Evolutionary conservation across 2,888 invertebrate species (phyloP).

Genomic region (Strigamia crassipes): DNA sequence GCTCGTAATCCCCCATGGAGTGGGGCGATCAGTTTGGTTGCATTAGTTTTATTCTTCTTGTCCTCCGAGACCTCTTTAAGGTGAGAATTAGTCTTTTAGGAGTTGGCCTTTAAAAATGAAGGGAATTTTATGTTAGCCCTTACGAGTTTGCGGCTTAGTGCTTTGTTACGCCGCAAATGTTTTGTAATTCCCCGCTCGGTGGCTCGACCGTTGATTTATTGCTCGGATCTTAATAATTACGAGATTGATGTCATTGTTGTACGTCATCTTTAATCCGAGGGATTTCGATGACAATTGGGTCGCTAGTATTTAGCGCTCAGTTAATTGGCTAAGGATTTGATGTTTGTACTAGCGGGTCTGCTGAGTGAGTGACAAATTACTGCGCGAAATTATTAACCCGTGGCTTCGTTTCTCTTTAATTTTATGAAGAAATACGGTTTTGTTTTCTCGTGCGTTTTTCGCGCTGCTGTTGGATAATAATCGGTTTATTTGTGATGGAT

Average conservation of each 20-base stretch:
- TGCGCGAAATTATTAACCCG: background rate
- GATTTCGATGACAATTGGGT: conserved; percentile 11
- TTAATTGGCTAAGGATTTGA: background rate
- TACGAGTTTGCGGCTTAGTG: background rate
- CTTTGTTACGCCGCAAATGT: background rate
- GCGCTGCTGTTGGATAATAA: too few relatives aligned
- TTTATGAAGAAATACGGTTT: background rate
- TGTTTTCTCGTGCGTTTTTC: background rate
- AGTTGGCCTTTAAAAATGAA: background rate
- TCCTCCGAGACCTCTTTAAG: background rate
- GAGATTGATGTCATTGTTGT: conserved; percentile 3
- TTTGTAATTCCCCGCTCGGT: background rate
- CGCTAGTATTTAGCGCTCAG: background rate
- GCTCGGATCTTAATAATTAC: background rate
- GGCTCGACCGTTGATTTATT: background rate
- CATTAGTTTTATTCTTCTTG: background rate
- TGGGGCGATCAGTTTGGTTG: too few relatives aligned
- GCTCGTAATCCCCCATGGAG: too few relatives aligned
- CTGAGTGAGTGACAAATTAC: background rate
- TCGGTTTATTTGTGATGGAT: background rate
- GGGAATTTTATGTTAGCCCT: background rate
- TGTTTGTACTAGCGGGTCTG: background rate
- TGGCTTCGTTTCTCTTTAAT: background rate
- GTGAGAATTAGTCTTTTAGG: background rate
- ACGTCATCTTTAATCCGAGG: background rate